Evolutionary conservation across 2,888 invertebrate genomes (phyloP), one percentile per base, ranked within the genome.

Genomic region (Chouioia cunea): DNA sequence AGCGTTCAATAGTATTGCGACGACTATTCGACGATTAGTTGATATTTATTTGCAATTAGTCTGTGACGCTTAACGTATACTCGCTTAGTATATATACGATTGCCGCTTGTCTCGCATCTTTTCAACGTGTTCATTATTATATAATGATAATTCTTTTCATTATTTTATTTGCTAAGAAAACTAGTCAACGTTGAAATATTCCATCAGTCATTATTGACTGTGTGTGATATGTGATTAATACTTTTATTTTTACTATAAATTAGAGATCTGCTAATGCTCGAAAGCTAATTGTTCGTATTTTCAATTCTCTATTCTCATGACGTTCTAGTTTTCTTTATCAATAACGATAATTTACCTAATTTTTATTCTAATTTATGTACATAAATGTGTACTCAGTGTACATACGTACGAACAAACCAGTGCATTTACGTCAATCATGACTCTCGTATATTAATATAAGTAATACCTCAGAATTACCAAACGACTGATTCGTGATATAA

Each of bases 391-490:
- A 12, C 44, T 60, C 20, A 15, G 16, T 65, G 62, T 66, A 66
- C 14, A 57, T 66, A 70, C 18, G 1, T 54, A 15, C 23, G 57
- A 36, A 50, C 48, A 48, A 23, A 4, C 10, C 23, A 52, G 23
- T 65, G 60, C 52, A 65, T 70, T 62, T 62, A 50, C 44, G 60
- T 48, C 50, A 60, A 65, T 50, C 52, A 65, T 65, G 65, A 71
- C 62, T 62, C 47, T 47, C 57, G 52, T 18, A 48, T 44, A 56
- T 8, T 27, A 50, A 10, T 36, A 36, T 36, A 36, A 36, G 36
- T 20, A 44, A 71, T 62, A 71, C 57, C 62, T 62, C 62, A 66
- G 36, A 65, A 27, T 62, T 57, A 71, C 46, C 52, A 66, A 66
- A 65, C 20, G 70, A 70, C 65, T 70, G 60, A 70, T 27, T 62